Evolutionary conservation across 2,797 vertebrate genomes (phyloP).

Genomic region (Channallabes apus): DNA sequence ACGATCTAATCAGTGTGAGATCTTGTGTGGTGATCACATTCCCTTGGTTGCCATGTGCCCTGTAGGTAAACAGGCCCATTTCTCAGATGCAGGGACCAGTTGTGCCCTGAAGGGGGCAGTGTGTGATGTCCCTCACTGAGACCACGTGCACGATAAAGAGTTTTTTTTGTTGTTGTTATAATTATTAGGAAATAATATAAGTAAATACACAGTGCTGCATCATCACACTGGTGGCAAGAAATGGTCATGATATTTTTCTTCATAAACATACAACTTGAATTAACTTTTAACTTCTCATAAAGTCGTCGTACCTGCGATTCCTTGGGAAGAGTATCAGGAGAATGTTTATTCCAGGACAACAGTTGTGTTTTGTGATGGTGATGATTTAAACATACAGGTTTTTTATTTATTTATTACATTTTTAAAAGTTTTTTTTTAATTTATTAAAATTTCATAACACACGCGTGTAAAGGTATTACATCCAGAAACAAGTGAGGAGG

Average conservation of each 20-base stretch:
- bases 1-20: conserved; percentile 40
- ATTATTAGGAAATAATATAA: neutral
- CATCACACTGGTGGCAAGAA: neutral
- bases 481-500: too few species aligned
- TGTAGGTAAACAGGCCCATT: conserved; percentile 32
- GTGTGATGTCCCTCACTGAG: conserved; percentile 16
- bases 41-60: conserved; percentile 31
- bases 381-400: neutral
- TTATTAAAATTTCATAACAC: too few species aligned
- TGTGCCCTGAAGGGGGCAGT: conserved; percentile 46
- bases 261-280: neutral
- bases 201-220: too few species aligned
- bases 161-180: neutral
- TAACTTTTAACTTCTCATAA: too few species aligned
- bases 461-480: too few species aligned
- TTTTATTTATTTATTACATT: too few species aligned
- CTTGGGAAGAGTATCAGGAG: neutral
- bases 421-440: too few species aligned
- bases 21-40: conserved; percentile 45
- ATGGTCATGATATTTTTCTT: neutral
- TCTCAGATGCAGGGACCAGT: neutral
- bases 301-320: too few species aligned
- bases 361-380: neutral
- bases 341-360: neutral
- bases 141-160: neutral